Percentiles rank a stretch among this genome's conserved stretches.
phyloP scores from a whole-genome alignment of 1,140 invertebrate species.

The Odontomachus brunneus region DNA sequence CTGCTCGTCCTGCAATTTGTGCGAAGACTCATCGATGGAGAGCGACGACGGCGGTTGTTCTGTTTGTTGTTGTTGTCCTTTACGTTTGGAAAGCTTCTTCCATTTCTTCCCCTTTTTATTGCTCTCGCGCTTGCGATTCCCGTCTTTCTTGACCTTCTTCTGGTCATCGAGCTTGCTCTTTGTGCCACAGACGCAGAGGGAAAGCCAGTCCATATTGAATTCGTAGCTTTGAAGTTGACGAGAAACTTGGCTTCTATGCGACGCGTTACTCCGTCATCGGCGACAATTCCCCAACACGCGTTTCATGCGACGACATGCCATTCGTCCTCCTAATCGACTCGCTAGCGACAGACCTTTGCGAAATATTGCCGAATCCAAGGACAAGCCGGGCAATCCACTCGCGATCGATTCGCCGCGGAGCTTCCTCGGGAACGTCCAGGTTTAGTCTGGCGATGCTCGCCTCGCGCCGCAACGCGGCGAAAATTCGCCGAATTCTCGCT shows the following conservation, averaged over 20 bases:
- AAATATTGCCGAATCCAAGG: constrained; percentile 13
- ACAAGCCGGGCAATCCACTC: constrained; percentile 36
- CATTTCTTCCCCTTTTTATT: constrained; percentile 28
- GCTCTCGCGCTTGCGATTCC: not conserved
- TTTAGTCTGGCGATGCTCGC: constrained; percentile 48
- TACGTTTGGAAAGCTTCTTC: constrained; percentile 30
- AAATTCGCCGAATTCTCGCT: constrained; percentile 34
- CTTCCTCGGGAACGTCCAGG: constrained; percentile 36
- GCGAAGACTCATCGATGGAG: constrained; percentile 16
- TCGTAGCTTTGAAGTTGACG: not conserved
- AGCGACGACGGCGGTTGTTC: not conserved
- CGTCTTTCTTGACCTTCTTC: constrained; percentile 11
- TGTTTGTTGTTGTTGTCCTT: constrained; percentile 13
- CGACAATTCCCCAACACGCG: not conserved
- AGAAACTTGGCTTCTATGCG: not conserved
- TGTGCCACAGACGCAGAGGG: constrained; percentile 53
- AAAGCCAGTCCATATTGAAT: constrained; percentile 58
- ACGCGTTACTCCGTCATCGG: not conserved
- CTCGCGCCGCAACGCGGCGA: constrained; percentile 4
- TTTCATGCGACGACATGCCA: not conserved
- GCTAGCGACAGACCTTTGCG: not conserved
- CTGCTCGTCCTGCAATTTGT: constrained; percentile 30
- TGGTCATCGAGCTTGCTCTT: constrained; percentile 29
- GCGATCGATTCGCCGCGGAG: constrained; percentile 35
- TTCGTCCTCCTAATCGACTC: not conserved